A percentile compares a stretch with the other conserved stretches of the same genome.
Conservation (phyloP, 2,797 vertebrate genomes). For the Atherinosoma microstoma region DNA sequence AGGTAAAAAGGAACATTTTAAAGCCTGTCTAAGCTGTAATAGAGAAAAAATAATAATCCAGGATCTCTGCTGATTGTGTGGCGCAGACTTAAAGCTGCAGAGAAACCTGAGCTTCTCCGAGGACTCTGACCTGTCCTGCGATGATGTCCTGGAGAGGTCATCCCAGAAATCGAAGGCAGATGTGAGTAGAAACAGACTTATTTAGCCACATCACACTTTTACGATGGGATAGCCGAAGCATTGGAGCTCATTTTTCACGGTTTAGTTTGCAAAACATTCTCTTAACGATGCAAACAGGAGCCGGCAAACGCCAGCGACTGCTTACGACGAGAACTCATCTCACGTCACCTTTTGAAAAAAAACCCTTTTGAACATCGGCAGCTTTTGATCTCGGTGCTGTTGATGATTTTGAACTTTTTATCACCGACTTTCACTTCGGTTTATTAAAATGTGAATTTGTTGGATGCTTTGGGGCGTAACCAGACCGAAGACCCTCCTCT, state of each 20-base stretch:
- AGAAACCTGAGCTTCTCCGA: slow-evolving; percentile 95
- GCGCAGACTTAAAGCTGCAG: slow-evolving; percentile 88
- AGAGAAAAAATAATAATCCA: not conserved
- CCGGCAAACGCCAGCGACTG: not conserved
- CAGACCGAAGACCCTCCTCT: not conserved
- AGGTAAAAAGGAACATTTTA: slow-evolving; percentile 72
- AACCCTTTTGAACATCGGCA: not conserved
- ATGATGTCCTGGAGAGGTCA: slow-evolving; percentile 92
- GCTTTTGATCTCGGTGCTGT: not conserved
- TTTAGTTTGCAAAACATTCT: not conserved
- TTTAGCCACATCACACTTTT: not conserved
- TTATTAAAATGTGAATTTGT: not conserved
- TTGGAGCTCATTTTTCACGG: not conserved
- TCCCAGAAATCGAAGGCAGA: slow-evolving; percentile 96
- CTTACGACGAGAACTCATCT: not conserved
- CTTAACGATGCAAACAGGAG: not conserved
- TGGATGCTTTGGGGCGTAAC: not conserved
- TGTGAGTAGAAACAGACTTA: slow-evolving; percentile 79
- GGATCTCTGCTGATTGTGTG: not conserved
- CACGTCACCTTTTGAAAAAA: not conserved
- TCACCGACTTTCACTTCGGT: not conserved
- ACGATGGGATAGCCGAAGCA: not conserved
- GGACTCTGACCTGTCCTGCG: slow-evolving; percentile 97
- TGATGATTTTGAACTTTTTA: not conserved
- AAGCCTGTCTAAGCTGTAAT: too few species aligned